Base-by-base conservation (phyloP, 37 sponge, comb jelly and placozoan genomes). In the Dysidea cf. avara region DNA sequence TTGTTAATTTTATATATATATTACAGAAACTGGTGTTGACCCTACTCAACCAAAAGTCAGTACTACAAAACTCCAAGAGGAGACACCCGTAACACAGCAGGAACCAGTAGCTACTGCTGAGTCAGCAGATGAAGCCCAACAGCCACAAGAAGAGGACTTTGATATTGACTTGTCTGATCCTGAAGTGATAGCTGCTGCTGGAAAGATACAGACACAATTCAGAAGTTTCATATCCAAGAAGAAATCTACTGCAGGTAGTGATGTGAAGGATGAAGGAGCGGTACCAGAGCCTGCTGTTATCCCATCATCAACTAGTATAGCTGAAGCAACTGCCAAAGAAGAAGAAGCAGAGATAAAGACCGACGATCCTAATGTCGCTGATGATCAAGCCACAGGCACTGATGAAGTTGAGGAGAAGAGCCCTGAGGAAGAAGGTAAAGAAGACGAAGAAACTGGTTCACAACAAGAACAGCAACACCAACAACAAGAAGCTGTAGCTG, bases 81-180 rank as follows among this genome's bases (percentile, higher is more conserved):
- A n/a, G n/a, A n/a, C n/a, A n/a, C n/a, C n/a, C n/a, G n/a, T n/a
- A n/a, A n/a, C n/a, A n/a, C n/a, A n/a, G n/a, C n/a, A n/a, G n/a
- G n/a, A n/a, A 18, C 60, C 11, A 14, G 16, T 30, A 7, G 22
- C 17, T 11, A 58, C 14, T n/a, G 60, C 14, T 58, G 60, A 58
- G 60, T 30, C 12, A 14, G 11, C 14, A 75, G 26, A 71, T 13
- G 11, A 12, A 2, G 74, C 56, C 68, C 6, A 24, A 7, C 12
- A 43, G 7, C 32, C 26, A 5, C 24, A 73, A 7, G 75, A 73
- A 22, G 25, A 73, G 39, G 3, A 4, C n/a, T 24, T 24, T n/a
- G 75, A 25, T 38, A 2, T 77, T 22, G 78, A 77, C 40, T 55
- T 77, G 18, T 49, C 24, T 22, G 78, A 77, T 77, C 74, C 78